phyloP scores from a whole-genome alignment of 2,113 vertebrate species.

The Poeciliopsis turrubarensis region DNA sequence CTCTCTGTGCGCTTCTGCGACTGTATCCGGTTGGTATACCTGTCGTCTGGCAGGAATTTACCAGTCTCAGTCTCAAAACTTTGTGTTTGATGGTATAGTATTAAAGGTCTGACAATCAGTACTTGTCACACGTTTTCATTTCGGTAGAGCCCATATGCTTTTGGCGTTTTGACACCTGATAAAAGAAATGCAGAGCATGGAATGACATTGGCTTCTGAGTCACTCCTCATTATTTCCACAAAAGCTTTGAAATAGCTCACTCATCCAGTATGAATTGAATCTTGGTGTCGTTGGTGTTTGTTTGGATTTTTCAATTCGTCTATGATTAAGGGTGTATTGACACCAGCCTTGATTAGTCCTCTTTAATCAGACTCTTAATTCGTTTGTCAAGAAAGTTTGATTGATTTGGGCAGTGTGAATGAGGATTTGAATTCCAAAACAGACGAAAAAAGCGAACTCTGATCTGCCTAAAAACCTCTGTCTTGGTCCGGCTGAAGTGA shows the following conservation, averaged over 20 bases:
- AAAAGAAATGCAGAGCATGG: neutral
- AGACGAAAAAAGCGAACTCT: too few species aligned
- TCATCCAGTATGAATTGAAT: too few species aligned
- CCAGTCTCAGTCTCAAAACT: neutral
- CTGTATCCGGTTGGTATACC: constrained; percentile 36
- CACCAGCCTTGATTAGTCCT: too few species aligned
- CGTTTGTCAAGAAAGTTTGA: too few species aligned
- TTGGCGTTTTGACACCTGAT: neutral
- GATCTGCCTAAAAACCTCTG: too few species aligned
- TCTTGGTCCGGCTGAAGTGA: too few species aligned
- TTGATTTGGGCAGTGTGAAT: too few species aligned
- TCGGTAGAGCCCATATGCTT: neutral
- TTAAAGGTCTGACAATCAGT: neutral
- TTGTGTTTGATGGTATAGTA: neutral
- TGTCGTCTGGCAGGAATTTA: constrained; percentile 23
- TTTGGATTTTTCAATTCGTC: neutral
- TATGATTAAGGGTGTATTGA: neutral
- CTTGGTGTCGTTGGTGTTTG: too few species aligned
- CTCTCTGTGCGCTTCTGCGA: constrained; percentile 6
- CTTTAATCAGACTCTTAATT: too few species aligned
- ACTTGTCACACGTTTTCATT: neutral
- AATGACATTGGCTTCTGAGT: neutral
- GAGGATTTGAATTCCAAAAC: too few species aligned
- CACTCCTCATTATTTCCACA: neutral
- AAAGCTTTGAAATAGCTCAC: too few species aligned